A percentile compares a stretch with the other conserved stretches of the same genome.
phyloP scores from a whole-genome alignment of 2,113 vertebrate species.

The Tyrannus savana region DNA sequence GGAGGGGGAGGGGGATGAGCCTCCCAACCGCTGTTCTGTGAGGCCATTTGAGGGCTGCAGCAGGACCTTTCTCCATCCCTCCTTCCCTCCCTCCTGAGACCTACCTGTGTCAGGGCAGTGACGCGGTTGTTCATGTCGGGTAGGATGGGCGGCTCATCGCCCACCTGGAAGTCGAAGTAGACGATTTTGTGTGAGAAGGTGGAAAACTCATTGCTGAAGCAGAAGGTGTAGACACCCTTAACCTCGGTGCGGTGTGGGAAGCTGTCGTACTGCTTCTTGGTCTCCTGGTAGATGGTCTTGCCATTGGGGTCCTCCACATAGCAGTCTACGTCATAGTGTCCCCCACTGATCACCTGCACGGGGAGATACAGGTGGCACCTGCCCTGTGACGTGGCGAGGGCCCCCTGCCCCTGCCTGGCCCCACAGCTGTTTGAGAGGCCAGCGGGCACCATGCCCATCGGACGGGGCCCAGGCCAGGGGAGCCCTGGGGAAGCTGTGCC shows the following conservation, averaged over 20 bases:
- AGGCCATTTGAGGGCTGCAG: fast-evolving
- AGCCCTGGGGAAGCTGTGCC: not conserved
- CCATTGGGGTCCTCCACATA: slow-evolving; percentile 82
- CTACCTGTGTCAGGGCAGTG: slow-evolving; percentile 88
- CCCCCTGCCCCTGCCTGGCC: not conserved
- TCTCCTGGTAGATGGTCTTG: slow-evolving; percentile 82
- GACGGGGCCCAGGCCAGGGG: not conserved
- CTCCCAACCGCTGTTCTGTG: fast-evolving
- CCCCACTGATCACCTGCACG: slow-evolving; percentile 86
- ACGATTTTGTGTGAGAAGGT: slow-evolving; percentile 89
- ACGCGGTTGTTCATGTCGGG: slow-evolving; percentile 72
- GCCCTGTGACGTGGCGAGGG: not conserved
- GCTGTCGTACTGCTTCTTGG: slow-evolving; percentile 89
- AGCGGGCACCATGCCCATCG: not conserved
- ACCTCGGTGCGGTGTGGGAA: slow-evolving; percentile 77
- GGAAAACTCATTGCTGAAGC: slow-evolving; percentile 95
- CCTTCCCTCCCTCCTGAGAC: fast-evolving
- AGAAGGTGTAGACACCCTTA: slow-evolving; percentile 85
- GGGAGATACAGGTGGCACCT: not conserved
- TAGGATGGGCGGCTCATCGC: slow-evolving; percentile 80
- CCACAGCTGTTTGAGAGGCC: not conserved
- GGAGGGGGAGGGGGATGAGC: not conserved
- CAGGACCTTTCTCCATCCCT: not conserved
- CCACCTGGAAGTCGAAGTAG: slow-evolving; percentile 87
- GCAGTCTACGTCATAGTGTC: slow-evolving; percentile 93